phyloP scores from a whole-genome alignment of 2,888 invertebrate genomes.

The Prosapia bicincta region DNA sequence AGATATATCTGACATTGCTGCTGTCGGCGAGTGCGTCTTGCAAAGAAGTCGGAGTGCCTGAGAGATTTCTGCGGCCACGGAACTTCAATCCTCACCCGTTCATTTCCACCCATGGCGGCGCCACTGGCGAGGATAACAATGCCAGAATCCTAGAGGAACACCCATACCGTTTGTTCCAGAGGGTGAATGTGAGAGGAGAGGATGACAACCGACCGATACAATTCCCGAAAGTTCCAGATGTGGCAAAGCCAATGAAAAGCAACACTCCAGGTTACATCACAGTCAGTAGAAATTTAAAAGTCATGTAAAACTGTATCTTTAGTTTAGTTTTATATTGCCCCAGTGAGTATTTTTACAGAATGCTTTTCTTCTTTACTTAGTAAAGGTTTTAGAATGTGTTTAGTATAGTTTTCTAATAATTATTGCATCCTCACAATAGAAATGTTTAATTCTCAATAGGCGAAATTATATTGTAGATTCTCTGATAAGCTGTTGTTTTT shows the following conservation, averaged over 20 bases:
- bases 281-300: too few relatives aligned
- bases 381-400: too few relatives aligned
- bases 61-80: slow-evolving; percentile 45
- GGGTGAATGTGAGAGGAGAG: slow-evolving; percentile 26
- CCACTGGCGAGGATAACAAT: slow-evolving; percentile 4
- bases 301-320: too few relatives aligned
- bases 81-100: slow-evolving; percentile 49
- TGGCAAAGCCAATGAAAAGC: slow-evolving; percentile 21
- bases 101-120: slow-evolving; percentile 9
- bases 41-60: slow-evolving; percentile 41
- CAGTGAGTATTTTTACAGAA: too few relatives aligned
- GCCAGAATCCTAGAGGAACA: slow-evolving; percentile 34
- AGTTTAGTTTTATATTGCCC: too few relatives aligned
- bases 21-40: neutral
- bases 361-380: too few relatives aligned
- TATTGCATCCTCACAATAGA: too few relatives aligned
- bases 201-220: slow-evolving; percentile 34
- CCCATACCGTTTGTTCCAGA: slow-evolving; percentile 42
- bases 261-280: slow-evolving; percentile 1
- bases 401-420: too few relatives aligned
- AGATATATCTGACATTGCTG: neutral
- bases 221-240: slow-evolving; percentile 36
- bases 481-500: too few relatives aligned
- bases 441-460: too few relatives aligned
- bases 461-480: too few relatives aligned